Evolutionary conservation across 2,113 vertebrate genomes (phyloP), one percentile per base, ranked within the genome.

Genomic region (Alexandromys fortis): DNA sequence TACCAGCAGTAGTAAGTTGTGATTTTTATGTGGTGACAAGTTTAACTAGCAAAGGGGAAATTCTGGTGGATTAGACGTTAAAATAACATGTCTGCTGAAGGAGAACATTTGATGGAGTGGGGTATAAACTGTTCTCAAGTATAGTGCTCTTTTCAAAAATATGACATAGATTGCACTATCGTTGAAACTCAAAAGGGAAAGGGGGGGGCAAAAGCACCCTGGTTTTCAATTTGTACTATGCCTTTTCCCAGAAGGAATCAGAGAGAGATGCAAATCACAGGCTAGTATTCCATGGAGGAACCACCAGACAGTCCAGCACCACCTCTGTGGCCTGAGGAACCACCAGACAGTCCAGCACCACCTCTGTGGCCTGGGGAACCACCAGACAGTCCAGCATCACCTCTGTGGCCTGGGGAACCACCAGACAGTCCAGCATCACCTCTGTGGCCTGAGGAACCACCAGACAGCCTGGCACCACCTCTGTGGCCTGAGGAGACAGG

Each of bases 11-110:
- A 70, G 52, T 82, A 52, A 85, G 95, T 58, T 94, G 94, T 92
- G 89, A 92, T 94, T 96, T 96, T 95, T 90, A 94, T 47, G 88
- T 82, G 58, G 72, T 94, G 81, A 94, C 73, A 94, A 94, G 68
- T 68, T 90, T 79, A 89, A 93, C 68, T 58, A 90, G 61, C 72
- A 47, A 88, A 96, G 81, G 85, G 67, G 96, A 95, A 90, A 79
- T 89, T 78, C 93, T 82, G 45, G 33, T 13, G 55, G 83, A 58
- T 81, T 77, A 94, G 90, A 81, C 10, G 10, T 90, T 96, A 89
- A 95, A 95, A 94, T 79, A 88, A 67, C 49, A 65, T 72, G 81
- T 91, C 68, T 92, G 24, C 30, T 88, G 73, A 96, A 95, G 75
- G 73, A 61, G 85, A 89, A n/a, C 76, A 85, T 90, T 86, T 96